Percentiles rank a stretch among this genome's conserved stretches.
These are phyloP conservation scores for Melanerpes formicivorus DNA, from an alignment of 2,113 vertebrate species.

Conservation along the genomic window DNA sequence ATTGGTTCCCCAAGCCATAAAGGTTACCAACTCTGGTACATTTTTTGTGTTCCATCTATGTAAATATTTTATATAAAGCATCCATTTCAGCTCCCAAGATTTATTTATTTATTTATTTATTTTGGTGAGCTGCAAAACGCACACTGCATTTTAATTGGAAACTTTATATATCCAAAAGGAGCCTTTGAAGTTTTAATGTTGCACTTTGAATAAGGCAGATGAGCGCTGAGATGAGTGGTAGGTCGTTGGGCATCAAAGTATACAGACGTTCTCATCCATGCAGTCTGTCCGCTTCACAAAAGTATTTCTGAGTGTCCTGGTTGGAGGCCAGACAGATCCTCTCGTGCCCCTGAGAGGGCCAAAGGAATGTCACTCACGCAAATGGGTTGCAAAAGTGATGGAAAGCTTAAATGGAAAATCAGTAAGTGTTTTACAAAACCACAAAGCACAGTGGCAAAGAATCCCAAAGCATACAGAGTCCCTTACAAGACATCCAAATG, in stretches of 20 bases:
- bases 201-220: neutral
- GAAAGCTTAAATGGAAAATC: no score
- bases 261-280: neutral
- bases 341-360: no score
- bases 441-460: no score
- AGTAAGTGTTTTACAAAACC: no score
- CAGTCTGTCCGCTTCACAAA: neutral
- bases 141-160: conserved; percentile 74
- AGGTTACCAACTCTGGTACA: conserved; percentile 79
- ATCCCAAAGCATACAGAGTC: no score
- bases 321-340: no score
- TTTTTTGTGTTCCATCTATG: conserved; percentile 75
- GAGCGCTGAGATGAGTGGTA: neutral
- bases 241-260: neutral
- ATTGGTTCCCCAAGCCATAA: conserved; percentile 77
- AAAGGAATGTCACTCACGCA: no score
- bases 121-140: conserved; percentile 59
- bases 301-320: neutral
- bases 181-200: conserved; percentile 26
- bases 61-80: conserved; percentile 83
- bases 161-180: conserved; percentile 52
- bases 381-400: no score
- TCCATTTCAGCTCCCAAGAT: conserved; percentile 66
- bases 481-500: no score
- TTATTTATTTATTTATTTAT: neutral